These are phyloP conservation scores for Pipistrellus pipistrellus DNA, from an alignment of 2,797 vertebrate genomes.

Conservation along the genomic window DNA sequence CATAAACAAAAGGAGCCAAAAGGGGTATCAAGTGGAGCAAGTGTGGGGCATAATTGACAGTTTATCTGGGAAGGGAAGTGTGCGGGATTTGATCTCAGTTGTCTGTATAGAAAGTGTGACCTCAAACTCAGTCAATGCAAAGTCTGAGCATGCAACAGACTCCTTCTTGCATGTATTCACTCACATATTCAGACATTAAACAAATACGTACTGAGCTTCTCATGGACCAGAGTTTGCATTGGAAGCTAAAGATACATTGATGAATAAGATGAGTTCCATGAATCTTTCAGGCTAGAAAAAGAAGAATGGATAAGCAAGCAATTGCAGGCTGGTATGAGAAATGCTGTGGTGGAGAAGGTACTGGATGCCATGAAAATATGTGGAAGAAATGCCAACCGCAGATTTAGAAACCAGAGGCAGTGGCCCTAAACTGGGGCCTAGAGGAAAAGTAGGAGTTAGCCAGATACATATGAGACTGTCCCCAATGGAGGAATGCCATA, in stretches of 20 bases:
- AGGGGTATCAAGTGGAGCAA: constrained; percentile 5
- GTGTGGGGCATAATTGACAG: background rate
- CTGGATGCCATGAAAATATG: background rate
- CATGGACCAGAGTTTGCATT: background rate
- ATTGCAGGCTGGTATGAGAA: background rate
- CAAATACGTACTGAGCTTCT: background rate
- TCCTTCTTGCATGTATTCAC: background rate
- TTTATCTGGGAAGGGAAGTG: background rate
- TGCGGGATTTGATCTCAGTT: constrained; percentile 12
- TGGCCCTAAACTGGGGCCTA: background rate
- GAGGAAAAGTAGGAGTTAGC: background rate
- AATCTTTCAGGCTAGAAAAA: background rate
- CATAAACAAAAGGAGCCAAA: constrained; percentile 35
- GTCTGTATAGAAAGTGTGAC: background rate
- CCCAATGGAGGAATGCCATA: background rate
- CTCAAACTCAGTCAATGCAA: constrained; percentile 5
- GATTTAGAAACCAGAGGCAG: background rate
- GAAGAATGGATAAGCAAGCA: background rate
- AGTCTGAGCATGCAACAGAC: background rate
- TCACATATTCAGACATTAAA: background rate
- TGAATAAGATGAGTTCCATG: background rate
- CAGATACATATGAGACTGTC: background rate
- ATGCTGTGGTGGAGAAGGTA: background rate
- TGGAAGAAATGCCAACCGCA: background rate
- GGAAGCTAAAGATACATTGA: background rate